Percentiles rank a stretch among this genome's conserved stretches.
Conservation (phyloP, 1,140 invertebrate genomes). For the Leptinotarsa undecemlineata region DNA sequence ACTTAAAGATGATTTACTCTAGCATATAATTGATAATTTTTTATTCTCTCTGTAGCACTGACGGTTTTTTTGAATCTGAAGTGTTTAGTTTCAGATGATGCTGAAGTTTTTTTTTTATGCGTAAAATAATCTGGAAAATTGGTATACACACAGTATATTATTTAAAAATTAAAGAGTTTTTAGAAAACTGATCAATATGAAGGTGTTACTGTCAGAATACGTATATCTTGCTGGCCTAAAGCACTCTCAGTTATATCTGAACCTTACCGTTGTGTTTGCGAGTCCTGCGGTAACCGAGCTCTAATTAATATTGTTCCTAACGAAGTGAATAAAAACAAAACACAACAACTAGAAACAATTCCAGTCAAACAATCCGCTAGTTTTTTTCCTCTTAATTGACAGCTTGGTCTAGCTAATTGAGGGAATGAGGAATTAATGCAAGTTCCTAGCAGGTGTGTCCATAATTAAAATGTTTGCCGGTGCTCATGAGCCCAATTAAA, state of each 20-base stretch:
- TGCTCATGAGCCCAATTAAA: constrained; percentile 15
- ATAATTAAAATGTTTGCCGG: constrained; percentile 16
- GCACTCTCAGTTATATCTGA: background rate
- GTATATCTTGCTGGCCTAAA: background rate
- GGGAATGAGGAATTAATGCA: constrained; percentile 14
- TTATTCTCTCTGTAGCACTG: too few relatives aligned
- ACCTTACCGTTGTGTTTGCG: background rate
- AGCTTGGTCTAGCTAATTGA: constrained; percentile 13
- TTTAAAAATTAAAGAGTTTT: too few relatives aligned
- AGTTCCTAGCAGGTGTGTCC: constrained; percentile 3
- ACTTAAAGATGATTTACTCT: too few relatives aligned
- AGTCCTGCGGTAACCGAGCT: background rate
- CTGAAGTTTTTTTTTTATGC: too few relatives aligned
- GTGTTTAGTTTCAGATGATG: too few relatives aligned
- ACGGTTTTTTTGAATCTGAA: too few relatives aligned
- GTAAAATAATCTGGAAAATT: too few relatives aligned
- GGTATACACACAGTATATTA: too few relatives aligned
- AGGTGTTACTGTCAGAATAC: too few relatives aligned
- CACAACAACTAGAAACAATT: constrained; percentile 10
- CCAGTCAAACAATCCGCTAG: background rate
- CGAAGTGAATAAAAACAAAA: constrained; percentile 3
- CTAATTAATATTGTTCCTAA: constrained; percentile 14
- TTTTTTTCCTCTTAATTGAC: constrained; percentile 17
- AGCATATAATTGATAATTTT: too few relatives aligned
- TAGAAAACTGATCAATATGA: too few relatives aligned